Conservation (phyloP, 2,797 vertebrate species). For the Smutsia gigantea region DNA sequence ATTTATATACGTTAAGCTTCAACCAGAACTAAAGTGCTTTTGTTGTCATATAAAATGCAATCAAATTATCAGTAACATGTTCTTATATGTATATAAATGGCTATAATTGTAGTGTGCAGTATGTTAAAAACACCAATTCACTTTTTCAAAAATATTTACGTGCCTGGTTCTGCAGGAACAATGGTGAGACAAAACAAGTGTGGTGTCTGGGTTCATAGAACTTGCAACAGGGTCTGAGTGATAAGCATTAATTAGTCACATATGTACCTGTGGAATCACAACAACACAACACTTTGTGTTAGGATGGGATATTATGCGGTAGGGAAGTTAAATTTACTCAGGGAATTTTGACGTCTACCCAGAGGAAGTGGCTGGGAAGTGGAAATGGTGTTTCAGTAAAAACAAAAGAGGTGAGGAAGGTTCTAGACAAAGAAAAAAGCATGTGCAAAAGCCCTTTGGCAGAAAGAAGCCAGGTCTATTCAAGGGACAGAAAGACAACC, state of each 20-base stretch:
- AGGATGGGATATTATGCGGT: neutral
- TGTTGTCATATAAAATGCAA: neutral
- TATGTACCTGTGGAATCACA: neutral
- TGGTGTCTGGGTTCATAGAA: neutral
- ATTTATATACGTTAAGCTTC: neutral
- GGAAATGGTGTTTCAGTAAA: neutral
- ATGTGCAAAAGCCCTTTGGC: neutral
- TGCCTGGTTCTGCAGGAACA: neutral
- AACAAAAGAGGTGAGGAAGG: neutral
- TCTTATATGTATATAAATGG: slow-evolving; percentile 10
- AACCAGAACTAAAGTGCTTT: neutral
- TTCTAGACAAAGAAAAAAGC: neutral
- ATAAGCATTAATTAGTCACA: neutral
- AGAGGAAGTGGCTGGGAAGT: neutral
- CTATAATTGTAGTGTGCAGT: neutral
- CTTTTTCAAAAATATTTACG: neutral
- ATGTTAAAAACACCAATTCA: neutral
- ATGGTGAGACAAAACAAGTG: neutral
- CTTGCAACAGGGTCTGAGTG: neutral
- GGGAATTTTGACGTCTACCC: neutral
- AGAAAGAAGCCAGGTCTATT: neutral
- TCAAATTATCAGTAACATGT: neutral
- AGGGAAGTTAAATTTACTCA: neutral
- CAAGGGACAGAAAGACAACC: neutral
- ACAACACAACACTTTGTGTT: neutral